A percentile compares a stretch with the other conserved stretches of the same genome.
Conservation (phyloP, 2,797 vertebrate species). For the Sebastes matsubarae region DNA sequence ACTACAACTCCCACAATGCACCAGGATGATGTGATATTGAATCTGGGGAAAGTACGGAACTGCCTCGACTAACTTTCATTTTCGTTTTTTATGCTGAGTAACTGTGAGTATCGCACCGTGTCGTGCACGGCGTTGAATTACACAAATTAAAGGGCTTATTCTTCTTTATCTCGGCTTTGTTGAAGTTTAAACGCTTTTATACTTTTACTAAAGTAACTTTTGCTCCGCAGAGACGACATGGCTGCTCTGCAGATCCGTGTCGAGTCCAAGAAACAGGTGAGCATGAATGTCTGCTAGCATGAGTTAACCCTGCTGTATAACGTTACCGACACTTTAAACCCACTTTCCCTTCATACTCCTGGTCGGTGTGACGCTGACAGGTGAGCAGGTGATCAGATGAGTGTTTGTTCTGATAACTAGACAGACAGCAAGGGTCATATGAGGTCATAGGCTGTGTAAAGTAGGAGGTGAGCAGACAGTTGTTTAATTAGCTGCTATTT, state of each 20-base stretch:
- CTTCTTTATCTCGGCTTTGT: background rate
- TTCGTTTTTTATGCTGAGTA: conserved; percentile 80
- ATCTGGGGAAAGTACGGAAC: conserved; percentile 61
- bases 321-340: background rate
- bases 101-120: conserved; percentile 40
- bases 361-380: background rate
- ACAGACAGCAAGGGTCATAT: background rate
- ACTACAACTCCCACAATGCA: conserved; percentile 71
- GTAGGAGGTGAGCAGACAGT: background rate
- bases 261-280: conserved; percentile 82
- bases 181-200: background rate
- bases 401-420: background rate
- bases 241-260: conserved; percentile 70
- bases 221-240: conserved; percentile 63
- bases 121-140: conserved; percentile 28
- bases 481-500: background rate
- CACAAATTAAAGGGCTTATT: background rate
- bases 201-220: background rate
- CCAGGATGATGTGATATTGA: accelerated
- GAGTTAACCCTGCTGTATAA: background rate
- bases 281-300: conserved; percentile 1
- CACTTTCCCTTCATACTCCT: background rate
- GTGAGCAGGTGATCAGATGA: background rate
- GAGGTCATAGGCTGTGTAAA: too few relatives aligned
- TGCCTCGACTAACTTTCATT: conserved; percentile 79